phyloP scores from a whole-genome alignment of 2,113 vertebrate species.

The Rhinopithecus roxellana region DNA sequence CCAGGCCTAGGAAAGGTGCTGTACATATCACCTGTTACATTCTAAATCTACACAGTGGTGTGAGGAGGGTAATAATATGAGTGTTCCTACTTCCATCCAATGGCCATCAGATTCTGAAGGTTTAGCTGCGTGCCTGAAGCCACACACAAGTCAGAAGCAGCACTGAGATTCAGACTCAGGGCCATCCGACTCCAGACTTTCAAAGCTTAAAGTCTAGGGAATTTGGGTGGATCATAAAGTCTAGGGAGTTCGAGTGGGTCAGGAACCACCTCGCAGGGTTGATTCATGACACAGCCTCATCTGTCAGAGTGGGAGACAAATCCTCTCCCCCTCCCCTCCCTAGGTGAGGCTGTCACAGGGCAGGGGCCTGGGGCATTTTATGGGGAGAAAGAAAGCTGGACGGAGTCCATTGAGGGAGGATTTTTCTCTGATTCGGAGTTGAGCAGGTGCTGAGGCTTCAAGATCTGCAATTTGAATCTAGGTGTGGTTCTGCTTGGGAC shows the following conservation, averaged over 20 bases:
- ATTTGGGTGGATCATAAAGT: no score
- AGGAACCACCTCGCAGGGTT: no score
- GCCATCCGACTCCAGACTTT: not conserved
- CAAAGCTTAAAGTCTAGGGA: no score
- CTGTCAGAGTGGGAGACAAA: not conserved
- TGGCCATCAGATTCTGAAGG: not conserved
- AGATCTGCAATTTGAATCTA: not conserved
- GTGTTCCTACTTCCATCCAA: not conserved
- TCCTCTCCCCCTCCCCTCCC: not conserved
- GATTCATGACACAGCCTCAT: no score
- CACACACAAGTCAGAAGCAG: not conserved
- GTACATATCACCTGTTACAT: fast-evolving
- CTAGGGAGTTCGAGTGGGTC: no score
- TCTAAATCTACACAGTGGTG: not conserved
- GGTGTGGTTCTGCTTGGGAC: not conserved
- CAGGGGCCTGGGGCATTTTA: not conserved
- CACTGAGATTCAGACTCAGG: not conserved
- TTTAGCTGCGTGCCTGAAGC: not conserved
- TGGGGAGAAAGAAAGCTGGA: not conserved
- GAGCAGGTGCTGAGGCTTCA: not conserved
- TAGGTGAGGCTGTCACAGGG: not conserved
- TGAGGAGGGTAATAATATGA: not conserved
- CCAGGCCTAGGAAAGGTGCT: not conserved
- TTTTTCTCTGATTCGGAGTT: not conserved
- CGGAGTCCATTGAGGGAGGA: no score